Conservation (phyloP, 2,113 vertebrate genomes). For the Daphoenositta chrysoptera region DNA sequence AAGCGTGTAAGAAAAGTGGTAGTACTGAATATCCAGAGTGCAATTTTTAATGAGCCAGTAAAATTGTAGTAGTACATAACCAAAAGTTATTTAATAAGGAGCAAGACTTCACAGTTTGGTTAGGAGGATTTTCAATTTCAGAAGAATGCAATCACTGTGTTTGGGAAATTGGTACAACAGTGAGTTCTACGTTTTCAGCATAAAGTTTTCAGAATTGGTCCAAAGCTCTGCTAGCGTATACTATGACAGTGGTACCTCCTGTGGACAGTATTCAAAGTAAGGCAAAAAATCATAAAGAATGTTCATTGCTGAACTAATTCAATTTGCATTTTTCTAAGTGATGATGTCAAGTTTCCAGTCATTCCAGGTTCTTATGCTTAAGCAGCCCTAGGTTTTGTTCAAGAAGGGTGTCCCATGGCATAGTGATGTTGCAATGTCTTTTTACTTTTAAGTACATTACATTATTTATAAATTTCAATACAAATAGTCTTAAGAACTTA, state of each 20-base stretch:
- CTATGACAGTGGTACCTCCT: not conserved
- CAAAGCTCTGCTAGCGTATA: not conserved
- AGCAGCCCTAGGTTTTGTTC: not conserved
- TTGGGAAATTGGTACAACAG: not conserved
- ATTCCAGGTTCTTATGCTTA: not conserved
- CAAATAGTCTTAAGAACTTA: not conserved
- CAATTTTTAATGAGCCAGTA: not conserved
- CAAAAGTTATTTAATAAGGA: not conserved
- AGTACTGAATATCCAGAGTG: not conserved
- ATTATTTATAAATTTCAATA: not conserved
- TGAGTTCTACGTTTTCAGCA: not conserved
- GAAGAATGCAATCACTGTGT: not conserved
- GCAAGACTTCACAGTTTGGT: not conserved
- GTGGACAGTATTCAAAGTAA: not conserved
- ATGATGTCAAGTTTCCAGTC: not conserved
- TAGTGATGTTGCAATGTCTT: not conserved
- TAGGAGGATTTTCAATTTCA: not conserved
- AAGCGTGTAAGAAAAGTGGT: not conserved
- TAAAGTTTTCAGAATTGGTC: not conserved
- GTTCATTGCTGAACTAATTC: not conserved
- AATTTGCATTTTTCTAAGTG: not conserved
- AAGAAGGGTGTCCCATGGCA: not conserved
- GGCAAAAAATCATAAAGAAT: not conserved
- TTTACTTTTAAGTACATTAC: not conserved
- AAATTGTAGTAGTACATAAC: not conserved